Conservation (phyloP, 2,113 vertebrate genomes). For the Girardinichthys multiradiatus region DNA sequence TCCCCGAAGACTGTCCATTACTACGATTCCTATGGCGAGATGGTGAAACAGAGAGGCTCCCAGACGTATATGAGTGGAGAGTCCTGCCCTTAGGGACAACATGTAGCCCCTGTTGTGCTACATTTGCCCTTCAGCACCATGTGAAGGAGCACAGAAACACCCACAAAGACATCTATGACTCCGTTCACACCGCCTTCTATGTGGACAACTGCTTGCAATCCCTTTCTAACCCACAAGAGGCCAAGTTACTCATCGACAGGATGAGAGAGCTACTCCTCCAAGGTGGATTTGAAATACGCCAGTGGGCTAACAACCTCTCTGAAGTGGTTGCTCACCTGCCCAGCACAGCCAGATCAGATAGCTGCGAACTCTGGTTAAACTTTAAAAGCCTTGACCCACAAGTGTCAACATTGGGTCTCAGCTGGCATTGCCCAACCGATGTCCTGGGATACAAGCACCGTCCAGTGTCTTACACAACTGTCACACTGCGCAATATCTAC, state of each 20-base stretch:
- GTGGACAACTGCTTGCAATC: constrained; percentile 3
- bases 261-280: not conserved
- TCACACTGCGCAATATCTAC: not conserved
- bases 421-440: not conserved
- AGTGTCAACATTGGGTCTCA: constrained; percentile 5
- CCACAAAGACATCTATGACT: not conserved
- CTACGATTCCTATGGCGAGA: not conserved
- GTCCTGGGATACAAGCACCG: not conserved
- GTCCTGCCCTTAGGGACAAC: not conserved
- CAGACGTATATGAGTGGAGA: not conserved
- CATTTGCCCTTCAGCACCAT: not conserved
- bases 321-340: not conserved
- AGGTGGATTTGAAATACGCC: not conserved
- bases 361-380: not conserved
- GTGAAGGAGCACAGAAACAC: not conserved
- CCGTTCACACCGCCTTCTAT: not conserved
- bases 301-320: not conserved
- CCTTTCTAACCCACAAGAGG: not conserved
- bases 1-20: not conserved
- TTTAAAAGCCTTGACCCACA: not conserved
- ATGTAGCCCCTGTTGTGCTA: not conserved
- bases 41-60: not conserved
- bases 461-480: not conserved
- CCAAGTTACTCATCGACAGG: not conserved
- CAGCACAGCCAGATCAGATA: not conserved